These are phyloP conservation scores for Podilymbus podiceps DNA, from an alignment of 2,113 vertebrate genomes.

Conservation along the genomic window DNA sequence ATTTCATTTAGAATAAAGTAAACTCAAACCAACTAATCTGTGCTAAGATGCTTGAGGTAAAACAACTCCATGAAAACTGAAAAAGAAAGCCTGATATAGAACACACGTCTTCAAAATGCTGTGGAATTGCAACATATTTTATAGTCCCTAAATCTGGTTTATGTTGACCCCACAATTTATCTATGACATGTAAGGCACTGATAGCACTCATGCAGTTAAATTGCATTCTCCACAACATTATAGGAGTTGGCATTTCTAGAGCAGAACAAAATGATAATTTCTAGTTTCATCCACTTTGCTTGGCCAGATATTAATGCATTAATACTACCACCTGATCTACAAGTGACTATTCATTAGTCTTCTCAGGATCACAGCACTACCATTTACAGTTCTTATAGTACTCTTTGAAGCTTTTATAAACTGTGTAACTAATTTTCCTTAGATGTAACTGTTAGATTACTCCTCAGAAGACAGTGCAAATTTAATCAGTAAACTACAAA, in stretches of 20 bases:
- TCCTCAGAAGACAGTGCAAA: background rate
- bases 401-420: background rate
- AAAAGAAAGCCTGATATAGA: background rate
- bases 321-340: background rate
- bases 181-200: background rate
- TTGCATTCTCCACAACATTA: conserved; percentile 50
- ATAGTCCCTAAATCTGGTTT: conserved; percentile 26
- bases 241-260: background rate
- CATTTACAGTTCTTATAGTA: background rate
- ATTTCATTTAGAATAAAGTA: background rate
- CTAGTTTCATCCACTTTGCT: conserved; percentile 36
- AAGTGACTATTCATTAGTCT: conserved; percentile 5
- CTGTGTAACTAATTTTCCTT: background rate
- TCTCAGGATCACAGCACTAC: background rate
- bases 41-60: background rate
- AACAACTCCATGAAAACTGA: background rate
- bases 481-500: background rate
- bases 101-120: background rate
- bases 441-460: background rate
- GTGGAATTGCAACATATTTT: conserved; percentile 29
- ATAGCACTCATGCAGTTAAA: conserved; percentile 44
- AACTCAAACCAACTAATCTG: background rate
- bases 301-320: conserved; percentile 38
- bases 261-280: conserved; percentile 48
- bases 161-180: conserved; percentile 54